Base-by-base conservation (phyloP, 2,888 invertebrate genomes). In the Nephrocerus scutellatus region DNA sequence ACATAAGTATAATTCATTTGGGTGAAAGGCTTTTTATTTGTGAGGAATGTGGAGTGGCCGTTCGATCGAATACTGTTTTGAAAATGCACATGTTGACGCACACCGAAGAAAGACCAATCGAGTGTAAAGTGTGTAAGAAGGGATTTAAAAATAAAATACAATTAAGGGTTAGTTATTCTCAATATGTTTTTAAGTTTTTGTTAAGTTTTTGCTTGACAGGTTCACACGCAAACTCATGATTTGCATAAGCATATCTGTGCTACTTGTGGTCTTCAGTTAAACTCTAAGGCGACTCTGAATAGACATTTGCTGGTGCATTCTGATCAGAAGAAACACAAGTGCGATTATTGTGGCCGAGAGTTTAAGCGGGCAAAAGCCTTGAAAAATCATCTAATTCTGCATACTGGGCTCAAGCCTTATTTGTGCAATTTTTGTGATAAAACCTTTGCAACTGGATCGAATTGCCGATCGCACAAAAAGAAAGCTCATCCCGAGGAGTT, bases 71-170 rank as follows among this genome's bases (percentile, higher is more conserved):
- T 42, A 68, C 68, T 5, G 68, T 71, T 4, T 55, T 73, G 3
- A 71, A 71, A 44, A 70, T 70, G 43, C 73, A 73, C 44, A 62
- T 70, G 47, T 58, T 71, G 0, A 69, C 63, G 19, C 73, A 73
- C 44, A 70, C 70, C 12, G 71, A 72, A n/a, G 66, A 67, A 8
- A 62, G 67, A 1, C 72, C 71, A 0, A 71, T 64, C 48, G 63
- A 68, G 37, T 73, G 73, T 44, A 61, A 66, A 5, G 66, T 66
- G 14, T 69, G 68, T 51, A 59, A 62, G 19, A 68, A 69, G 36
- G 60, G 57, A 26, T 68, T 68, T 33, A 68, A 70, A 44, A 66
- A 60, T 44, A 49, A 56, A 25, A 53, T 53, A n/a, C 54, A 63
- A 3, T 34, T 64, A 18, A 56, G 53, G 49, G 55, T 55, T 24